Evolutionary conservation across 2,888 invertebrate species (phyloP).

Genomic region (Cotesia congregata): DNA sequence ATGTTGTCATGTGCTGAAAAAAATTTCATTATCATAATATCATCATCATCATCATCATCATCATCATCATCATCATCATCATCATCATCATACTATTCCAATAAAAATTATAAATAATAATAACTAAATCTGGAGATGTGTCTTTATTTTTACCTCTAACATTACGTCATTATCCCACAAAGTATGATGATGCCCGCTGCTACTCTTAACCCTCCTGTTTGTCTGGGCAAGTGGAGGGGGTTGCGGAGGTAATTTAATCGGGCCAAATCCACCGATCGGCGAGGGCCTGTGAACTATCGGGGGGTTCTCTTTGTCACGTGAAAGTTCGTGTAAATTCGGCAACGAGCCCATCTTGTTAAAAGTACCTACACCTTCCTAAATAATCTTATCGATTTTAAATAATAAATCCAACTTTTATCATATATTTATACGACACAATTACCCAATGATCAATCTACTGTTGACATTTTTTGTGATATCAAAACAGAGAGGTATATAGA

Average conservation of each 20-base stretch:
- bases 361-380: background rate
- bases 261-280: slow-evolving; percentile 61
- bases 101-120: no score
- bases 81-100: no score
- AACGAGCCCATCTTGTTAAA: slow-evolving; percentile 74
- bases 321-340: slow-evolving; percentile 78
- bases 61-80: no score
- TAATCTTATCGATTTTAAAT: background rate
- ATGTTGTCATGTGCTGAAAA: slow-evolving; percentile 72
- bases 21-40: background rate
- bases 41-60: no score
- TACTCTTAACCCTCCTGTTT: slow-evolving; percentile 64
- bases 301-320: slow-evolving; percentile 66
- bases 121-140: no score
- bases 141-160: slow-evolving; percentile 60
- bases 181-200: slow-evolving; percentile 63
- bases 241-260: slow-evolving; percentile 62
- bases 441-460: no score
- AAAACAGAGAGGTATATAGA: no score
- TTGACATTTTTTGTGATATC: no score
- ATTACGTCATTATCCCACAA: slow-evolving; percentile 65
- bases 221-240: slow-evolving; percentile 63
- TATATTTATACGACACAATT: background rate
- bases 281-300: slow-evolving; percentile 59
- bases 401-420: background rate